A percentile compares a stretch with the other conserved stretches of the same genome.
phyloP scores from a whole-genome alignment of 2,113 vertebrate genomes.

The Pyxicephalus adspersus region DNA sequence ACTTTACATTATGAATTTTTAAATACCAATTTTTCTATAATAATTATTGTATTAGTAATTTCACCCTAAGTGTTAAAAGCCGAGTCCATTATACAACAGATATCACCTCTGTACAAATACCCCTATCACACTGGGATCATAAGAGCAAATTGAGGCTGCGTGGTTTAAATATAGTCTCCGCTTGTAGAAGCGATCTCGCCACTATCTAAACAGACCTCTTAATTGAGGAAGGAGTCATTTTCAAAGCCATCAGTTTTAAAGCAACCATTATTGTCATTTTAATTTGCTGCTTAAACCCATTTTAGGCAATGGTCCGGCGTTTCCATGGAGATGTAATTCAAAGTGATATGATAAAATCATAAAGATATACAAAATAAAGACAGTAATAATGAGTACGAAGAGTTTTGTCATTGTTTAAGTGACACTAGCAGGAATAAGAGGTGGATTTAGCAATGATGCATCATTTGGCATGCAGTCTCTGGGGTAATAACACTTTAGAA shows the following conservation, averaged over 20 bases:
- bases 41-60: too few relatives aligned
- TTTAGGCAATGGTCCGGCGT: slow-evolving; percentile 3
- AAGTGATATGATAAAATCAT: slow-evolving; percentile 22
- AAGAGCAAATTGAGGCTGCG: not conserved
- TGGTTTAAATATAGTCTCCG: slow-evolving; percentile 15
- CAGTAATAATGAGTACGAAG: not conserved
- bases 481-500: too few relatives aligned
- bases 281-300: slow-evolving; percentile 30
- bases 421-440: not conserved
- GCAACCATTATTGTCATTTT: slow-evolving; percentile 30
- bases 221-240: slow-evolving; percentile 31
- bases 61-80: not conserved
- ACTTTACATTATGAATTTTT: too few relatives aligned
- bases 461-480: too few relatives aligned
- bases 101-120: not conserved
- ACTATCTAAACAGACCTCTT: slow-evolving; percentile 26
- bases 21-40: too few relatives aligned
- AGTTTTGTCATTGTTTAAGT: not conserved
- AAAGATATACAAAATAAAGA: slow-evolving; percentile 8
- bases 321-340: slow-evolving; percentile 4
- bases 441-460: slow-evolving; percentile 7
- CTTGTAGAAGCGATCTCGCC: not conserved
- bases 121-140: not conserved
- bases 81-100: not conserved
- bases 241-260: slow-evolving; percentile 18